A percentile compares a stretch with the other conserved stretches of the same genome.
Conservation (phyloP, 2,888 invertebrate genomes). For the Dasysyrphus tricinctus region DNA sequence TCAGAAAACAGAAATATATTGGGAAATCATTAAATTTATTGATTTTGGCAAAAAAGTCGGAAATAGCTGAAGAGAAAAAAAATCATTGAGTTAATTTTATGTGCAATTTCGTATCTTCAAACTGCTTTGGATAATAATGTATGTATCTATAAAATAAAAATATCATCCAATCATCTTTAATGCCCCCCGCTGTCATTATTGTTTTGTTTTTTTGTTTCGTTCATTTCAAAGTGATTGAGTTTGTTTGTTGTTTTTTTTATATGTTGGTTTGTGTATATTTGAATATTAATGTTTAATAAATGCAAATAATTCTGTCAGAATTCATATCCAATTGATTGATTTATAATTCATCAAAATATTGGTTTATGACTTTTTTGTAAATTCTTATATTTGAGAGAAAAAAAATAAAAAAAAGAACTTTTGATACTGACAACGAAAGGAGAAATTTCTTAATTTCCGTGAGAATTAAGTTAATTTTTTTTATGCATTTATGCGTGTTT, state of each 20-base stretch:
- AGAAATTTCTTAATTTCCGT: neutral
- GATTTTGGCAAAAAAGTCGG: slow-evolving; percentile 19
- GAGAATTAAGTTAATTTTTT: slow-evolving; percentile 1
- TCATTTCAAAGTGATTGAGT: slow-evolving; percentile 47
- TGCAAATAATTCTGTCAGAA: slow-evolving; percentile 26
- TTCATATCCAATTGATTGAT: slow-evolving; percentile 46
- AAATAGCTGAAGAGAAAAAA: neutral
- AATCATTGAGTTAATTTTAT: slow-evolving; percentile 31
- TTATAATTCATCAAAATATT: slow-evolving; percentile 44
- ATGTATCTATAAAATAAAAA: slow-evolving; percentile 41
- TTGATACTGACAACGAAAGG: neutral
- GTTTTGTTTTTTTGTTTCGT: slow-evolving; percentile 17
- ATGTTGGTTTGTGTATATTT: slow-evolving; percentile 30
- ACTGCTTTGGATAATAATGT: slow-evolving; percentile 38
- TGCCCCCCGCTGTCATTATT: slow-evolving; percentile 9
- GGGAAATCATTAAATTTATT: slow-evolving; percentile 1
- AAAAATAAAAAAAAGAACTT: neutral
- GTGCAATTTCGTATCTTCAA: slow-evolving; percentile 48
- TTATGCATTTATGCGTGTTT: slow-evolving; percentile 4
- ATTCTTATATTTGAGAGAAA: neutral
- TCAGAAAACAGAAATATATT: slow-evolving; percentile 6
- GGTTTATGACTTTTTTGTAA: slow-evolving; percentile 25
- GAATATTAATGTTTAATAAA: slow-evolving; percentile 64
- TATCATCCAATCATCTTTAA: slow-evolving; percentile 44
- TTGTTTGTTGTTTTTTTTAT: slow-evolving; percentile 42